Percentiles rank a stretch among this genome's conserved stretches.
These are phyloP conservation scores for Hoplostethus atlanticus DNA, from an alignment of 2,797 vertebrate species.

Conservation along the genomic window DNA sequence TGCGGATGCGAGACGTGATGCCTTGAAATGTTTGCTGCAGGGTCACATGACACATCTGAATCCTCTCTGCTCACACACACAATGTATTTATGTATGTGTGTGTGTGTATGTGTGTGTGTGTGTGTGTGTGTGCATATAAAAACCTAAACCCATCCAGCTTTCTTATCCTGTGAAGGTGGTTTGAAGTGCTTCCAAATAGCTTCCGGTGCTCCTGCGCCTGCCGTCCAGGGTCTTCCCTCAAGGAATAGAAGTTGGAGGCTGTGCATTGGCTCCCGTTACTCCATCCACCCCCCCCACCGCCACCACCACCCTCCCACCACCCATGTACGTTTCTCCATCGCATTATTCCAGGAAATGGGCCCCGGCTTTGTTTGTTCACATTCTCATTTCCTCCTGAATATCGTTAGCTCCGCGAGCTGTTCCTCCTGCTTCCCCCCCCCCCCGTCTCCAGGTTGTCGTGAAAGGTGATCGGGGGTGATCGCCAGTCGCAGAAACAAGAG, in stretches of 20 bases:
- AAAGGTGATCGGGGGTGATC: slow-evolving; percentile 61
- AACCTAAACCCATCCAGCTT: too few relatives aligned
- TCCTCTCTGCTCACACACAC: too few relatives aligned
- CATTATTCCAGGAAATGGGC: slow-evolving; percentile 68
- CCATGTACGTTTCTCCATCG: slow-evolving; percentile 31
- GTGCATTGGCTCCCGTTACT: slow-evolving; percentile 17
- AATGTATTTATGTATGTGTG: neutral
- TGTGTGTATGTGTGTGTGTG: neutral
- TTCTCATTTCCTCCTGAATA: slow-evolving; percentile 78
- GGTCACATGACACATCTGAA: too few relatives aligned
- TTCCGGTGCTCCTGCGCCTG: slow-evolving; percentile 67
- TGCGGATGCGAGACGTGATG: too few relatives aligned
- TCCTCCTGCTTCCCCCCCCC: slow-evolving; percentile 19
- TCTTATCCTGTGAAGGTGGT: slow-evolving; percentile 29
- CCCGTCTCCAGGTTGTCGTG: slow-evolving; percentile 55
- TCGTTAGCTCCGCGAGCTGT: slow-evolving; percentile 55
- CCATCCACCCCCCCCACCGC: slow-evolving; percentile 9
- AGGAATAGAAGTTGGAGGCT: slow-evolving; percentile 58
- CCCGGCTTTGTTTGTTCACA: slow-evolving; percentile 69
- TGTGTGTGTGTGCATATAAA: neutral
- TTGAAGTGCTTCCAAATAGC: slow-evolving; percentile 78
- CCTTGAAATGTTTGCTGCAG: too few relatives aligned
- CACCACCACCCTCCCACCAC: neutral
- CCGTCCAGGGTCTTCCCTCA: slow-evolving; percentile 60
- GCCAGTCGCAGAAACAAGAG: slow-evolving; percentile 64